These are phyloP conservation scores for Andrena marginata DNA, from an alignment of 2,888 invertebrate species.

Conservation along the genomic window DNA sequence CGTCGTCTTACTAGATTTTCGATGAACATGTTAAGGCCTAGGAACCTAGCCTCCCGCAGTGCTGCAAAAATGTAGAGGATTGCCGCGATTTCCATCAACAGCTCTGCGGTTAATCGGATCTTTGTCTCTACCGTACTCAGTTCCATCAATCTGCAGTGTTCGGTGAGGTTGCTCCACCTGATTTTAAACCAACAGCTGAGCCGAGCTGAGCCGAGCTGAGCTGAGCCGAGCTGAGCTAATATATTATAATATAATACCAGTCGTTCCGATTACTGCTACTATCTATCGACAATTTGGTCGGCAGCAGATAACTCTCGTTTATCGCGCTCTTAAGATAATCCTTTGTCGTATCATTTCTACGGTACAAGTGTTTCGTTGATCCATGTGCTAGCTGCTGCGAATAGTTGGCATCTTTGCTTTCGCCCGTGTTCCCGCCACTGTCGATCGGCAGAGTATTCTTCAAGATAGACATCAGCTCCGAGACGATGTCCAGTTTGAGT, in stretches of 20 bases:
- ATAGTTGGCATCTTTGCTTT: slow-evolving; percentile 17
- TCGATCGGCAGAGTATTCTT: slow-evolving; percentile 65
- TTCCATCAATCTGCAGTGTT: slow-evolving; percentile 90
- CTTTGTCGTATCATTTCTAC: slow-evolving; percentile 2
- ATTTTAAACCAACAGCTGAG: neutral
- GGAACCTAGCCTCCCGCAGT: slow-evolving; percentile 94
- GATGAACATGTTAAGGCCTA: slow-evolving; percentile 97
- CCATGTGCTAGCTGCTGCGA: neutral
- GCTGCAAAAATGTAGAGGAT: slow-evolving; percentile 94
- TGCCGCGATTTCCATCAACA: slow-evolving; percentile 93
- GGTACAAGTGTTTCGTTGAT: neutral
- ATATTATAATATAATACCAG: slow-evolving; percentile 53
- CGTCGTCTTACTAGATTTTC: slow-evolving; percentile 93
- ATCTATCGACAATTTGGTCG: slow-evolving; percentile 6
- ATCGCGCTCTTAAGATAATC: slow-evolving; percentile 8
- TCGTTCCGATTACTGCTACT: slow-evolving; percentile 29
- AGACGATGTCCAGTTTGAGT: slow-evolving; percentile 72
- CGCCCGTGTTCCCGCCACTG: neutral
- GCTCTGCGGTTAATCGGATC: slow-evolving; percentile 92
- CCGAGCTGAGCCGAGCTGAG: neutral
- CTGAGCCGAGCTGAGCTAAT: too few species aligned
- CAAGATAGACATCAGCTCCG: slow-evolving; percentile 74
- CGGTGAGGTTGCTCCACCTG: slow-evolving; percentile 90
- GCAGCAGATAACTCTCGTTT: slow-evolving; percentile 13
- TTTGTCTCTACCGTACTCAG: slow-evolving; percentile 87